A percentile compares a stretch with the other conserved stretches of the same genome.
phyloP scores from a whole-genome alignment of 2,797 vertebrate genomes.

The Micromesistius poutassou region DNA sequence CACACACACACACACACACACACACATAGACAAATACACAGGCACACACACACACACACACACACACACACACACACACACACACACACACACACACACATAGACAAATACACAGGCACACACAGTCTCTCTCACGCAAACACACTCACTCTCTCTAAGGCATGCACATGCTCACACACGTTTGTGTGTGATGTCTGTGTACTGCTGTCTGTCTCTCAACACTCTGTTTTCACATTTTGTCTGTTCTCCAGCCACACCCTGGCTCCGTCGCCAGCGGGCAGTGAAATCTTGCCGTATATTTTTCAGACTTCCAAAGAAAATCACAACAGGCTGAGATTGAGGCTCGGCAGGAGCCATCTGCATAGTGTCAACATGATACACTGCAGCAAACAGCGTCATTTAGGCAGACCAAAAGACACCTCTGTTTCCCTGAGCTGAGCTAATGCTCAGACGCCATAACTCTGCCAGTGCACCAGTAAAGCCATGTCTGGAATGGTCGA shows the following conservation, averaged over 20 bases:
- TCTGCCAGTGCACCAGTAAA: no score
- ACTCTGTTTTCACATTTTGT: neutral
- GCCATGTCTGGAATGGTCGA: neutral
- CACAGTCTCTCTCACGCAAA: neutral
- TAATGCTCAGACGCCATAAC: neutral
- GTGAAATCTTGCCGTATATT: neutral
- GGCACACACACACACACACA: no score
- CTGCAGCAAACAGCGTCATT: neutral
- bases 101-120: neutral
- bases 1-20: neutral
- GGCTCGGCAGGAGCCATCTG: neutral
- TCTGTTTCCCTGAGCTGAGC: neutral
- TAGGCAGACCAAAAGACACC: neutral
- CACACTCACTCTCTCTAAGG: neutral
- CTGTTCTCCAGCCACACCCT: neutral
- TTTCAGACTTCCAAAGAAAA: neutral
- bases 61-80: neutral
- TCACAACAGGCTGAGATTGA: neutral
- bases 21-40: neutral
- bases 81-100: neutral
- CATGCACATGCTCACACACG: neutral
- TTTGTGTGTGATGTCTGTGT: neutral
- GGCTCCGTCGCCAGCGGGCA: neutral
- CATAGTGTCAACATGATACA: neutral
- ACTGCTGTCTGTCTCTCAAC: neutral